A percentile compares a stretch with the other conserved stretches of the same genome.
phyloP scores from a whole-genome alignment of 2,888 invertebrate species.

The Ormyrus rosae region DNA sequence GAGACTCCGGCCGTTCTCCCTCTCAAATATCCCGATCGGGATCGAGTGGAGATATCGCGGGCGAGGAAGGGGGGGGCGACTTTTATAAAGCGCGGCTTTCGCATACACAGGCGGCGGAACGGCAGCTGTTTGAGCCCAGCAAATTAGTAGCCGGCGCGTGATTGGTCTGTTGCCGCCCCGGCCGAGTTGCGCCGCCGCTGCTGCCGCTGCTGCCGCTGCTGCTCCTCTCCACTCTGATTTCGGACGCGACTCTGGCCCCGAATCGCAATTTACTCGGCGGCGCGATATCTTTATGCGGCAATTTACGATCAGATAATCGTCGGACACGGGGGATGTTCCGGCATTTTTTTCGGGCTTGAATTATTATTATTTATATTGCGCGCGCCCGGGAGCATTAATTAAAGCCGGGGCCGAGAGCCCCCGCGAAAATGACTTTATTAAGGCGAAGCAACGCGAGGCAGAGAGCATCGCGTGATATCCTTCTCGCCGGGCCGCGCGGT shows the following conservation, averaged over 20 bases:
- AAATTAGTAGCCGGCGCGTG: conserved; percentile 76
- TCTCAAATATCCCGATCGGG: conserved; percentile 55
- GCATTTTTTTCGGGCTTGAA: conserved; percentile 70
- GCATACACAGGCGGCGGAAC: conserved; percentile 71
- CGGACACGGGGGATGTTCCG: conserved; percentile 73
- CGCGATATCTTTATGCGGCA: conserved; percentile 74
- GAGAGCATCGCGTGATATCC: too few species aligned
- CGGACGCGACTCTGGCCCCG: conserved; percentile 31
- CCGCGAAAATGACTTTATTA: conserved; percentile 74
- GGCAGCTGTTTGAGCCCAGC: conserved; percentile 75
- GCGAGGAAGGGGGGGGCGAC: conserved; percentile 55
- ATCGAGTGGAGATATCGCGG: conserved; percentile 57
- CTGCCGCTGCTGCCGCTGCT: conserved; percentile 66
- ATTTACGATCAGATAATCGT: conserved; percentile 76
- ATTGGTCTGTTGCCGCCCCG: conserved; percentile 76
- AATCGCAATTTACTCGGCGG: conserved; percentile 72
- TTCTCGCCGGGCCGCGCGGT: not conserved
- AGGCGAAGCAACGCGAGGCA: conserved; percentile 27
- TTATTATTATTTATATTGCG: conserved; percentile 74
- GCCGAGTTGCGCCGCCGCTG: conserved; percentile 53
- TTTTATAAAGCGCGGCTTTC: conserved; percentile 65
- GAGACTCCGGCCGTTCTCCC: not conserved
- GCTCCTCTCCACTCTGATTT: conserved; percentile 30
- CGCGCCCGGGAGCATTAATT: conserved; percentile 67
- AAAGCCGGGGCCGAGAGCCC: conserved; percentile 56